Evolutionary conservation across 1,140 invertebrate species (phyloP).

Genomic region (Drosophila sp.): DNA sequence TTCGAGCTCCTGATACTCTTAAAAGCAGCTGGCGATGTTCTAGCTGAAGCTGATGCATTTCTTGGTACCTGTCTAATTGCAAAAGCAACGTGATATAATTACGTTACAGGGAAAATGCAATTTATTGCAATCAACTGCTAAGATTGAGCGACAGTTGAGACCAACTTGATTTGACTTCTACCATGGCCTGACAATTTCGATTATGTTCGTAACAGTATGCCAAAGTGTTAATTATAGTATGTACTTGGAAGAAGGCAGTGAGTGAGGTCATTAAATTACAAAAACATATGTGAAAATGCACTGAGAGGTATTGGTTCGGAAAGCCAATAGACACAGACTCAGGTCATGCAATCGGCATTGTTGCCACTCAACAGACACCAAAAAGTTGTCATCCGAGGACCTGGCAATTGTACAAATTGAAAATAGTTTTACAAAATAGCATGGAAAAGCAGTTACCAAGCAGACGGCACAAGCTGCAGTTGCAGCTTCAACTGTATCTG

Average conservation of each 20-base stretch:
- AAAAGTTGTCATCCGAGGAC: conserved; percentile 19
- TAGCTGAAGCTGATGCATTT: not conserved
- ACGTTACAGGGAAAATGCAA: conserved; percentile 65
- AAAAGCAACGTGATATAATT: conserved; percentile 77
- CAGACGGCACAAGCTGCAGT: conserved; percentile 9
- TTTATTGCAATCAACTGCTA: conserved; percentile 67
- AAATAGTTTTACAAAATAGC: conserved; percentile 35
- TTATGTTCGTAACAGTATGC: conserved; percentile 20
- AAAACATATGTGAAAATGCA: not conserved
- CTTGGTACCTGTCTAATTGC: conserved; percentile 59
- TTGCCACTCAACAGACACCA: conserved; percentile 28
- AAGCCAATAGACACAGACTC: not conserved
- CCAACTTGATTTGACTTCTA: conserved; percentile 2
- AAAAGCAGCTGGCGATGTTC: not conserved
- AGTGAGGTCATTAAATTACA: not conserved
- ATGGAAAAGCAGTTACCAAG: conserved; percentile 2
- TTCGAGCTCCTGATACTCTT: not conserved
- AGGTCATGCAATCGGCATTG: conserved; percentile 19
- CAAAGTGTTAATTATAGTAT: conserved; percentile 47
- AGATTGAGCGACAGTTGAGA: conserved; percentile 33
- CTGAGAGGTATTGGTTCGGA: not conserved
- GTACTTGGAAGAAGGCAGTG: conserved; percentile 8
- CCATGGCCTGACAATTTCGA: conserved; percentile 30
- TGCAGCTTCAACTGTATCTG: conserved; percentile 15
- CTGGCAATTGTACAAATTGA: conserved; percentile 42